These are phyloP conservation scores for Meghimatium bilineatum DNA, from an alignment of 2,888 invertebrate genomes.

Conservation along the genomic window DNA sequence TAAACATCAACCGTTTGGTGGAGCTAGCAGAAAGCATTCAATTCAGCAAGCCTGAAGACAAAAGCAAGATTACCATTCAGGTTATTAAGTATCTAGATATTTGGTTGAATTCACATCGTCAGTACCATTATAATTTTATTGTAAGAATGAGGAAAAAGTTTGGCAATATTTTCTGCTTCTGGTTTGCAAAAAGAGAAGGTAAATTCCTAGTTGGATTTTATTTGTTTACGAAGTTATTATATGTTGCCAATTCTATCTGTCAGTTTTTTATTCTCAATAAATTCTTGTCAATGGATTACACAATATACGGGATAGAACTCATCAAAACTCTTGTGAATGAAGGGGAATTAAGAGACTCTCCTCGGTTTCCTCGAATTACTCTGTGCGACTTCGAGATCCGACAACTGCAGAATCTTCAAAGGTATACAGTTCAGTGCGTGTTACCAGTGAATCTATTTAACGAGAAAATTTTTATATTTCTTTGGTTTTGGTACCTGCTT, in stretches of 20 bases:
- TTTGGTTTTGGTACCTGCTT: slow-evolving; percentile 75
- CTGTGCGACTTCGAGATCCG: slow-evolving; percentile 51
- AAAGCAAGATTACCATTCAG: slow-evolving; percentile 60
- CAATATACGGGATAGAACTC: slow-evolving; percentile 69
- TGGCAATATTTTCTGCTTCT: slow-evolving; percentile 63
- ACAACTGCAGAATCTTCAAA: slow-evolving; percentile 51
- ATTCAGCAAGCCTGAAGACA: slow-evolving; percentile 59
- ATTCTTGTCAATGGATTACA: slow-evolving; percentile 70
- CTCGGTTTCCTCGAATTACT: slow-evolving; percentile 50
- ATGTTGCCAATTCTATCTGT: slow-evolving; percentile 69
- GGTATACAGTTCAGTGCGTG: slow-evolving; percentile 67
- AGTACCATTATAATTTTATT: slow-evolving; percentile 64
- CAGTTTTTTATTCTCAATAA: slow-evolving; percentile 74
- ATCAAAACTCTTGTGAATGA: slow-evolving; percentile 51
- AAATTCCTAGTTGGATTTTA: slow-evolving; percentile 71
- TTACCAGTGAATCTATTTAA: slow-evolving; percentile 73
- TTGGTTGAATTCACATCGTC: slow-evolving; percentile 66
- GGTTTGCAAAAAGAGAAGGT: slow-evolving; percentile 69
- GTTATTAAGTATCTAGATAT: slow-evolving; percentile 65
- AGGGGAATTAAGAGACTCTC: slow-evolving; percentile 47
- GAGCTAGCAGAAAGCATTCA: slow-evolving; percentile 65
- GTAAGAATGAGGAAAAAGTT: slow-evolving; percentile 58
- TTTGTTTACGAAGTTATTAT: slow-evolving; percentile 69
- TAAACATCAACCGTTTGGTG: slow-evolving; percentile 61
- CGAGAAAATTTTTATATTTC: slow-evolving; percentile 76